Evolutionary conservation across 2,113 vertebrate genomes (phyloP), one percentile per base, ranked within the genome.

Genomic region (Microcebus tavaratra): DNA sequence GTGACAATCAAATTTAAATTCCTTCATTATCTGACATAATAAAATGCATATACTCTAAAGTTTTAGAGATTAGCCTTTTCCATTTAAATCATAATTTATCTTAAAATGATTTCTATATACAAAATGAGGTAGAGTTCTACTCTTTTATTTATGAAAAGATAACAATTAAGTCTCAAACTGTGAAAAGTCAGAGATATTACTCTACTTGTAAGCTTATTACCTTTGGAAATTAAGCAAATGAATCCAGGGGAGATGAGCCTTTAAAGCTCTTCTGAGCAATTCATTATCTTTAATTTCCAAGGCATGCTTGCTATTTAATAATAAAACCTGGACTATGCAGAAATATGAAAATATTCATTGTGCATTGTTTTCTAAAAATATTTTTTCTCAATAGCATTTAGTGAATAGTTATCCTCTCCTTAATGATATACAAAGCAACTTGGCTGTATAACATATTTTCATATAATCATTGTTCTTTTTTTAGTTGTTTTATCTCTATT

Each of bases 401-500:
- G 25, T 63, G 27, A 90, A 76, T 90, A 90, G 36, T 75, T 11
- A 76, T 81, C 4, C 6, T 63, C 90, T 63, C 17, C 27, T 25
- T 31, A 92, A 29, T 48, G 7, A 20, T 59, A 75, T 95, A 3
- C 11, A 85, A 80, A 92, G 55, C 6, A 85, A 85, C 72, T 59
- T 80, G 31, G 23, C 65, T 23, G 6, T 57, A 34, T 50, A 34
- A 29, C 59, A 63, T 29, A 76, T 92, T 80, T 94, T 68, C 12
- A 63, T n/a, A 61, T 72, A 13, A 92, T 3, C 0, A 11, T 85
- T 53, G 4, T 50, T 68, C 13, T 2, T 65, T 42, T 8, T 48
- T 96, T 20, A 84, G 88, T 50, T 88, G 23, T 13, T 89, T 89
- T 85, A 73, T 61, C 67, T 73, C 50, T 91, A 45, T 94, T 79